A percentile compares a stretch with the other conserved stretches of the same genome.
These are phyloP conservation scores for Tanypteryx hageni DNA, from an alignment of 2,888 invertebrate species.

Conservation along the genomic window DNA sequence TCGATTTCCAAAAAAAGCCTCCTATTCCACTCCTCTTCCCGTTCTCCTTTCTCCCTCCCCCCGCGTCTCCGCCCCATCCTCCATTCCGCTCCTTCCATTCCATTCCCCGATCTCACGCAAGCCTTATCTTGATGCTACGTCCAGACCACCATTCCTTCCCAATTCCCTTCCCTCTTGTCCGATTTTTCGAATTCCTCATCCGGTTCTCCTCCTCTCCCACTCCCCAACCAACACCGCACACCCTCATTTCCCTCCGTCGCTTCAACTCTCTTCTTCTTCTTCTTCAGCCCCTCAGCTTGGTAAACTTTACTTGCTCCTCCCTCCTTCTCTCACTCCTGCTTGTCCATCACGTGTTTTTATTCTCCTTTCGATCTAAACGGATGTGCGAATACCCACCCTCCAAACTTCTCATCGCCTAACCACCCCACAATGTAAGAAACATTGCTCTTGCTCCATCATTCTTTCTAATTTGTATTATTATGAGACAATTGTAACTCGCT, in stretches of 20 bases:
- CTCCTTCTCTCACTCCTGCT: too few relatives aligned
- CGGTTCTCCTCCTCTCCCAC: background rate
- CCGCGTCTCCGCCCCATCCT: background rate
- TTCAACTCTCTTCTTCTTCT: too few relatives aligned
- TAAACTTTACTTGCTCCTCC: background rate
- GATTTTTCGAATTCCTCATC: background rate
- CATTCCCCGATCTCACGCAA: conserved; percentile 17
- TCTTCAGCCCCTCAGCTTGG: background rate
- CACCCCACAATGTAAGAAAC: too few relatives aligned
- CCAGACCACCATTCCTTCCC: background rate
- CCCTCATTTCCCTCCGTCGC: too few relatives aligned
- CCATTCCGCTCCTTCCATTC: background rate
- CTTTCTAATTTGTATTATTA: too few relatives aligned
- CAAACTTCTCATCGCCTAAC: too few relatives aligned
- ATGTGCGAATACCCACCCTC: background rate
- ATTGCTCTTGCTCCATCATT: too few relatives aligned
- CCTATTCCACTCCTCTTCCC: background rate
- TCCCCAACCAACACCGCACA: background rate
- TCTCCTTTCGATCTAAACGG: background rate
- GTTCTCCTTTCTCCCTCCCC: background rate
- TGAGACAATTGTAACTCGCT: too few relatives aligned
- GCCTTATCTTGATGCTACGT: background rate
- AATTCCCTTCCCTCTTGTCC: background rate
- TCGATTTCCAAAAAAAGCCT: background rate
- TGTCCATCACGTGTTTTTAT: too few relatives aligned